phyloP scores from a whole-genome alignment of 2,113 vertebrate genomes.

The Sapayoa aenigma region DNA sequence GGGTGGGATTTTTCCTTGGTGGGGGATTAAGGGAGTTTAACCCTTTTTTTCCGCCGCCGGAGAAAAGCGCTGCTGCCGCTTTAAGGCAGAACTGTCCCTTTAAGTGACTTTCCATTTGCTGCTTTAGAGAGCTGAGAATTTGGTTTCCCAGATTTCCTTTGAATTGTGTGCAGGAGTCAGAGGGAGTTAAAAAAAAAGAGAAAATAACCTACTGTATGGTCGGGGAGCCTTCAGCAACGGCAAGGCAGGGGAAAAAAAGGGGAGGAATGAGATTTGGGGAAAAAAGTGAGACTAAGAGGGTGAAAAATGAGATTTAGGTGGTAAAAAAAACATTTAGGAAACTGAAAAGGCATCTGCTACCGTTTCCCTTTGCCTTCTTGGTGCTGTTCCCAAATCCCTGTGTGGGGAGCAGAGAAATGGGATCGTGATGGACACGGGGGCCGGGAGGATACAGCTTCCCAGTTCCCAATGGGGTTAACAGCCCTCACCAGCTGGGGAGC shows the following conservation, averaged over 20 bases:
- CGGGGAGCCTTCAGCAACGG: not conserved
- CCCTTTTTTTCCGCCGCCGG: not conserved
- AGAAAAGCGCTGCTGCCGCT: constrained; percentile 32
- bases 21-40: accelerated
- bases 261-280: accelerated
- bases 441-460: not conserved
- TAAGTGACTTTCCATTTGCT: constrained; percentile 74
- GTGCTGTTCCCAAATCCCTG: not conserved
- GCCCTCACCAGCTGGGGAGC: not conserved
- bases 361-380: not conserved
- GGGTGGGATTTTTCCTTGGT: not conserved
- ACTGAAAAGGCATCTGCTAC: not conserved
- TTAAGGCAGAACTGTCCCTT: constrained; percentile 53
- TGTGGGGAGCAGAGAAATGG: not conserved
- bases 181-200: not conserved
- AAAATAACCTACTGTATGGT: not conserved
- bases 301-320: not conserved
- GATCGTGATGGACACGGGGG: not conserved
- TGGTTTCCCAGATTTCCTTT: constrained; percentile 68
- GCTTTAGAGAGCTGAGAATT: constrained; percentile 59
- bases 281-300: not conserved
- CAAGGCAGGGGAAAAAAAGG: accelerated
- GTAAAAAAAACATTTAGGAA: not conserved
- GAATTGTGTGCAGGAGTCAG: constrained; percentile 19
- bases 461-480: not conserved